Evolutionary conservation across 2,797 vertebrate species (phyloP), one percentile per base, ranked within the genome.

Genomic region (Menidia menidia): DNA sequence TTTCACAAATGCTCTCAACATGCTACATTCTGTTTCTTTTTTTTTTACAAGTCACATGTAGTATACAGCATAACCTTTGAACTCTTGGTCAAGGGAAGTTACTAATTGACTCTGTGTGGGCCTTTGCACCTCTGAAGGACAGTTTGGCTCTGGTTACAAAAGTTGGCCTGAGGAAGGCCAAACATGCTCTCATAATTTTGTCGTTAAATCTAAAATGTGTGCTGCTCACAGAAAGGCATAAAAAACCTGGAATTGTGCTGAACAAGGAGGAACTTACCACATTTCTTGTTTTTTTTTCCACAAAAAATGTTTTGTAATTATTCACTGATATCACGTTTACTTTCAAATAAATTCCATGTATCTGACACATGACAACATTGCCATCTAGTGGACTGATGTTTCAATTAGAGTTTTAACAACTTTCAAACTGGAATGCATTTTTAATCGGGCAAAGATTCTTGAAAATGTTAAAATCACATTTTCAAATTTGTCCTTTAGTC

Each of bases 71-170:
- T 65, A 75, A 91, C 81, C 87, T 88, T 91, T 91, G 89, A 76
- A 65, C 78, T 0, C 18, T 45, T 59, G 57, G 32, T 50, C 13
- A 70, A 54, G 52, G 58, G 33, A 82, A 83, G 88, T 91, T 91
- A 92, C 73, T 91, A 79, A 91, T 91, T 90, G 77, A 92, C 84
- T 75, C 35, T 66, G 51, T 31, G 61, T 57, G 35, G 63, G 71
- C 76, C 81, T 88, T 87, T 89, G 81, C 70, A 76, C 78, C 53
- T 64, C 44, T 55, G 18, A 73, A 44, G 32, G 54, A 39, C 30
- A 58, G 2, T 41, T 69, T 56, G 47, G 48, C 52, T 60, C 1
- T 18, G 5, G 19, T 41, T n/a, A 18, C 25, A 45, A 41, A 57
- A 43, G 32, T 14, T 13, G 60, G 30, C 30, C 3, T 18, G 55